These are phyloP conservation scores for Chiloscyllium punctatum DNA, from an alignment of 2,797 vertebrate species.

Conservation along the genomic window DNA sequence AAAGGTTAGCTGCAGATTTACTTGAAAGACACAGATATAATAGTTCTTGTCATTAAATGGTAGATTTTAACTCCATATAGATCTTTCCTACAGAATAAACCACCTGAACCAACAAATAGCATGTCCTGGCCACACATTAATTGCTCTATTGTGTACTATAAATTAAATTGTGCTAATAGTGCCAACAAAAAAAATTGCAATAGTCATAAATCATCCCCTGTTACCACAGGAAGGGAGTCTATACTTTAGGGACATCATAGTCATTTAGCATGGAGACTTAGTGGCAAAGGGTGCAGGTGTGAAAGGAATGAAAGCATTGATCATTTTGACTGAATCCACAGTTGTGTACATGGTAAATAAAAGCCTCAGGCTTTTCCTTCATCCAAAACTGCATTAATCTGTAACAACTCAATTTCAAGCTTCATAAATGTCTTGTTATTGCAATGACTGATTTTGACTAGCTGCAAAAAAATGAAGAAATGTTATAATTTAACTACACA, in stretches of 20 bases:
- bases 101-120: conserved; percentile 61
- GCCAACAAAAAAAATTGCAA: conserved; percentile 64
- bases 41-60: conserved; percentile 25
- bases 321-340: conserved; percentile 66
- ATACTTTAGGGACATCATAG: conserved; percentile 62
- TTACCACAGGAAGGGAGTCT: conserved; percentile 52
- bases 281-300: conserved; percentile 70
- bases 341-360: conserved; percentile 69
- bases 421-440: conserved; percentile 64
- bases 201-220: conserved; percentile 65
- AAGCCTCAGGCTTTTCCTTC: conserved; percentile 59
- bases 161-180: conserved; percentile 77
- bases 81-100: conserved; percentile 44
- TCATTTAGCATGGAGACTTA: conserved; percentile 53
- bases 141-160: conserved; percentile 69
- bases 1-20: conserved; percentile 38
- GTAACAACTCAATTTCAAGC: conserved; percentile 52
- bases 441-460: conserved; percentile 51
- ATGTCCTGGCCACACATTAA: conserved; percentile 63
- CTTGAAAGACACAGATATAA: conserved; percentile 29
- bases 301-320: conserved; percentile 61
- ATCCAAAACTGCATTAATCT: conserved; percentile 55
- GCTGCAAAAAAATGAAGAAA: conserved; percentile 56
- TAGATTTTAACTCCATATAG: conserved; percentile 13
- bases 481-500: not conserved